Evolutionary conservation across 2,888 invertebrate species (phyloP).

Genomic region (Hylaea fasciaria): DNA sequence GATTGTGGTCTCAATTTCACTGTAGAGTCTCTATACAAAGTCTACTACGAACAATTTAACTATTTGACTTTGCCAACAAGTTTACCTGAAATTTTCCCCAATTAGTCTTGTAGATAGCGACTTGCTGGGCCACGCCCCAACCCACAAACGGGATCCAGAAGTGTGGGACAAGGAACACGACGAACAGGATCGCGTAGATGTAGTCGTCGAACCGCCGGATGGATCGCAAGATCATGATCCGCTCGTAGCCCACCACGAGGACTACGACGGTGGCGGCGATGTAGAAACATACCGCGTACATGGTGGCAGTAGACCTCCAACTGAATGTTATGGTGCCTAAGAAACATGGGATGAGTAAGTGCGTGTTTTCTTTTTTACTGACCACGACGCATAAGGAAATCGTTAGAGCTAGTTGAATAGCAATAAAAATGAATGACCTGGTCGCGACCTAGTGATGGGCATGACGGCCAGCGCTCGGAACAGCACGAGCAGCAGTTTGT

Average conservation of each 20-base stretch:
- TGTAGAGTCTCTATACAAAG: too few species aligned
- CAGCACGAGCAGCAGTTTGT: slow-evolving; percentile 86
- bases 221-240: slow-evolving; percentile 85
- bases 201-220: slow-evolving; percentile 88
- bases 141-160: slow-evolving; percentile 89
- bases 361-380: too few species aligned
- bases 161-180: slow-evolving; percentile 87
- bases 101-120: slow-evolving; percentile 88
- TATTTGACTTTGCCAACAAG: too few species aligned
- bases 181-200: slow-evolving; percentile 88
- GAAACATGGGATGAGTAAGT: neutral
- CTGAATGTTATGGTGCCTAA: slow-evolving; percentile 86
- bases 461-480: slow-evolving; percentile 87
- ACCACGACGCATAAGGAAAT: too few species aligned
- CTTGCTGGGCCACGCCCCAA: slow-evolving; percentile 88
- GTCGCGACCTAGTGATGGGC: slow-evolving; percentile 85
- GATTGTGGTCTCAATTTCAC: too few species aligned
- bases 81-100: slow-evolving; percentile 79
- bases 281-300: slow-evolving; percentile 88
- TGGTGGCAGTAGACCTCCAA: slow-evolving; percentile 86
- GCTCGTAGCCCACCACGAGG: slow-evolving; percentile 85
- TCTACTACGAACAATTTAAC: too few species aligned
- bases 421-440: slow-evolving; percentile 61
- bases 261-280: slow-evolving; percentile 84
- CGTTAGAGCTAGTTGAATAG: too few species aligned